Evolutionary conservation across 2,888 invertebrate genomes (phyloP).

Genomic region (Himalopsyche anomala): DNA sequence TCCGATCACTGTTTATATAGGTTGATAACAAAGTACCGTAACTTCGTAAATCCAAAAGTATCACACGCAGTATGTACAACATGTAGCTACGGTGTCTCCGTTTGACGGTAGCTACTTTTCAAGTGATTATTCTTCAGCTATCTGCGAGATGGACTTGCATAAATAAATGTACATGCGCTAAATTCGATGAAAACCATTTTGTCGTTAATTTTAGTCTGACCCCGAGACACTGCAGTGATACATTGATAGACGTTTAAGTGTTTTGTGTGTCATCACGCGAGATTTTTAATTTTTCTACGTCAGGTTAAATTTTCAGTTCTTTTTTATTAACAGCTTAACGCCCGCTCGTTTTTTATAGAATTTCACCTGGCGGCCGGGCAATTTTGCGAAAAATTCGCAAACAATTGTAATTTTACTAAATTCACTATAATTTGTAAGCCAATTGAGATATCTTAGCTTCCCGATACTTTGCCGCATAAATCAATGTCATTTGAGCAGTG

Average conservation of each 20-base stretch:
- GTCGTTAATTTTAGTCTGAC: background rate
- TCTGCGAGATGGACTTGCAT: background rate
- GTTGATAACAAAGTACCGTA: slow-evolving; percentile 27
- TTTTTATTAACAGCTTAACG: no score
- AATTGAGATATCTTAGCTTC: no score
- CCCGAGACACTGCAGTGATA: background rate
- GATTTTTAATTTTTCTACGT: background rate
- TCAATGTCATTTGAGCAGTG: no score
- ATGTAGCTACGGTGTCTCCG: background rate
- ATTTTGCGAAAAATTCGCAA: no score
- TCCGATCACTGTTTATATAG: background rate
- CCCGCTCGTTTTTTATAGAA: no score
- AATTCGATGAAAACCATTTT: background rate
- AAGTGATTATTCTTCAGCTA: background rate
- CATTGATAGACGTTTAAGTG: background rate
- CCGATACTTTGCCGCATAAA: no score
- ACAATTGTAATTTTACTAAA: no score
- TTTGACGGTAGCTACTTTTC: background rate
- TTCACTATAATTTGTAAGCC: no score
- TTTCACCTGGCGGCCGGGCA: no score
- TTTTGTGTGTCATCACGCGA: background rate
- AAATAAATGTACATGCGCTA: background rate
- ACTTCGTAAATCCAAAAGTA: slow-evolving; percentile 12
- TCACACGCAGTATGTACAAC: background rate
- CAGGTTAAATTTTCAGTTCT: no score